Conservation (phyloP, 1,140 invertebrate genomes). For the Conus ventricosus region DNA sequence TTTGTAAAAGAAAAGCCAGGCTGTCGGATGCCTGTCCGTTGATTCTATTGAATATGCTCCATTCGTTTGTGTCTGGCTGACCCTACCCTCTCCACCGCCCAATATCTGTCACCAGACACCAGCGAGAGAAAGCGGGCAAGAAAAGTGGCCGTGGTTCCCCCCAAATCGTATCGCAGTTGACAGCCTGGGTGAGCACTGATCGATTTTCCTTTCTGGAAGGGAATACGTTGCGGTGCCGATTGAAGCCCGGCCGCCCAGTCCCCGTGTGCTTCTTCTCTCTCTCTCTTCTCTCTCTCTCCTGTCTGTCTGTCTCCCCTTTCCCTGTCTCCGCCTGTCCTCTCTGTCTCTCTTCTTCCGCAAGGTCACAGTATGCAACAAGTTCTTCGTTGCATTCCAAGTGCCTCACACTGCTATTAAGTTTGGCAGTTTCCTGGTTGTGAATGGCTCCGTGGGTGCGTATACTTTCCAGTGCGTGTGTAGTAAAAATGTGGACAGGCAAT, state of each 20-base stretch:
- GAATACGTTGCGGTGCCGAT: neutral
- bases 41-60: neutral
- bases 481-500: no score
- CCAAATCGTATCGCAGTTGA: constrained; percentile 6
- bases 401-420: no score
- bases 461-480: no score
- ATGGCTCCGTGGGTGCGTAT: no score
- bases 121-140: neutral
- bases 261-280: neutral
- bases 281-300: no score
- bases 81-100: neutral
- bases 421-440: no score
- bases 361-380: neutral
- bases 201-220: neutral
- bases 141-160: neutral
- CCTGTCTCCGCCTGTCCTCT: neutral
- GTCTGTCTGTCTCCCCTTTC: neutral
- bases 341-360: no score
- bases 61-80: neutral
- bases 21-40: neutral
- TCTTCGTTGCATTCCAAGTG: neutral
- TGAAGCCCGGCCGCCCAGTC: neutral
- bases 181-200: neutral
- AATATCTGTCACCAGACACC: neutral
- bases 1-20: no score